Conservation (phyloP, 2,888 invertebrate species). For the Leptogaster cylindrica region DNA sequence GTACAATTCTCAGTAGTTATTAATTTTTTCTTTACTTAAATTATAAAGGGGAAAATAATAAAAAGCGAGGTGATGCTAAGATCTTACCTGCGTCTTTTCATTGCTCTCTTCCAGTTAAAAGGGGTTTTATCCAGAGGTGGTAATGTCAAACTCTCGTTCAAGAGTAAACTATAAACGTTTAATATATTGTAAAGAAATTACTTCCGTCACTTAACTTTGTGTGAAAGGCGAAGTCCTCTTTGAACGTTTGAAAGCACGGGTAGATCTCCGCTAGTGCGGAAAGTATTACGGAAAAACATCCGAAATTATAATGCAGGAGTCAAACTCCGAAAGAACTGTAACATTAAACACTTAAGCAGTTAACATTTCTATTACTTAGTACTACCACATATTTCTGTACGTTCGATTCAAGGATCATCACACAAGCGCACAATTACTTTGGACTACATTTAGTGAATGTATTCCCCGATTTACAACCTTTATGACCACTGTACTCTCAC, state of each 20-base stretch:
- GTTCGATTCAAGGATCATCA: not conserved
- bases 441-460: not conserved
- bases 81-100: too few species aligned
- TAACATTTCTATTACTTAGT: constrained; percentile 8
- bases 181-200: too few species aligned
- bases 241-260: not conserved
- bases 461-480: not conserved
- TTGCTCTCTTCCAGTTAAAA: too few species aligned
- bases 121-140: too few species aligned
- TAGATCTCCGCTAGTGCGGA: not conserved
- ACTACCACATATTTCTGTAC: not conserved
- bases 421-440: not conserved
- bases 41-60: too few species aligned
- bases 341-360: not conserved
- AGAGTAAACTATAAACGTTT: too few species aligned
- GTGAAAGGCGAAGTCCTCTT: not conserved
- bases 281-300: not conserved
- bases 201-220: constrained; percentile 25
- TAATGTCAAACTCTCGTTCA: too few species aligned
- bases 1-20: too few species aligned
- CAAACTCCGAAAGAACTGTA: constrained; percentile 18
- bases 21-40: too few species aligned
- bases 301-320: not conserved
- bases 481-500: too few species aligned
- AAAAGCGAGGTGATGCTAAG: too few species aligned